phyloP scores from a whole-genome alignment of 1,140 invertebrate genomes.

The Pollicipes pollicipes region DNA sequence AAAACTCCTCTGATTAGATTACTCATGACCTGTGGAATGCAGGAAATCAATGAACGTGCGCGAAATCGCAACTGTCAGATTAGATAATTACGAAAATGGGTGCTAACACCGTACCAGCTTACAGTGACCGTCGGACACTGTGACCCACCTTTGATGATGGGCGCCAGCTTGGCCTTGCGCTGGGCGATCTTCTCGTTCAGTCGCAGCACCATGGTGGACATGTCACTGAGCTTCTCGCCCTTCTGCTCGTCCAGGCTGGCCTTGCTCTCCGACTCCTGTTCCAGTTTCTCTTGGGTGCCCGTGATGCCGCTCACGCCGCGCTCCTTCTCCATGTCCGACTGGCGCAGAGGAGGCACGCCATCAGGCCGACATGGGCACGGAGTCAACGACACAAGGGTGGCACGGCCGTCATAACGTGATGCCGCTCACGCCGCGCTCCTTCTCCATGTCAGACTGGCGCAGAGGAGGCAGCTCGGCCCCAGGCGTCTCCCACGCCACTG shows the following conservation, averaged over 20 bases:
- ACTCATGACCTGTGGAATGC: too few species aligned
- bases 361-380: not conserved
- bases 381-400: too few species aligned
- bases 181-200: constrained; percentile 35
- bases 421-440: constrained; percentile 28
- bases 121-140: too few species aligned
- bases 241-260: constrained; percentile 37
- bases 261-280: constrained; percentile 38
- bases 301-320: constrained; percentile 35
- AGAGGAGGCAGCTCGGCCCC: too few species aligned
- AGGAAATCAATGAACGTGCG: too few species aligned
- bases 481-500: too few species aligned
- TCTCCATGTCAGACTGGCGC: constrained; percentile 23
- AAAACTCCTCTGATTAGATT: too few species aligned
- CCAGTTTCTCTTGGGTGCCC: constrained; percentile 34
- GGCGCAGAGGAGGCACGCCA: constrained; percentile 6
- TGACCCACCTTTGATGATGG: constrained; percentile 38
- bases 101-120: too few species aligned
- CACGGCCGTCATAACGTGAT: too few species aligned
- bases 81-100: too few species aligned
- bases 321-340: constrained; percentile 24
- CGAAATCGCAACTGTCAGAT: too few species aligned
- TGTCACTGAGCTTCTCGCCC: constrained; percentile 37
- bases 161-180: constrained; percentile 39
- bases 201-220: constrained; percentile 35